Base-by-base conservation (phyloP, 64 coral and sea anemone genomes). In the Stichodactyla mertensii region DNA sequence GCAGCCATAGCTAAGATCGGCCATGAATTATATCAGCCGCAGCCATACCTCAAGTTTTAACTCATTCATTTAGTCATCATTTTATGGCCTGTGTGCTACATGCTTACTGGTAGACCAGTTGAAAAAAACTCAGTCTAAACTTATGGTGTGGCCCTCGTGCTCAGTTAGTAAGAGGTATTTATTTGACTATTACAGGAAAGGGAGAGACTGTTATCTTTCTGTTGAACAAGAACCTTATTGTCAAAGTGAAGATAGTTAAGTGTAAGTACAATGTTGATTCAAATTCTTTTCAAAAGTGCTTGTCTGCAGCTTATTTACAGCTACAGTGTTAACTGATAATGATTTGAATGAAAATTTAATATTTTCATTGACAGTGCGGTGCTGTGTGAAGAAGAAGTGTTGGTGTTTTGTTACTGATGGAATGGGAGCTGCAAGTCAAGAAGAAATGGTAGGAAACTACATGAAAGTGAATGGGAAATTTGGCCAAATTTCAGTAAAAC, bases 341-440 rank as follows among this genome's bases (percentile, higher is more conserved):
- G 23, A 20, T 4, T 13, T 74, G 16, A 16, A 20, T 66, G 62
- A 66, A 62, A 28, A 52, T 57, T 31, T 19, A 10, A 26, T 80
- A 10, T 59, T 27, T 60, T 14, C 26, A 26, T 20, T 1, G 0
- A 13, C 82, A 99, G 97, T 99, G 77, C 92, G 83, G 82, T 99
- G 97, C 87, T 99, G 97, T 89, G 97, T 99, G 16, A 99, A 99
- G 61, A 86, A 87, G 19, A 99, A 95, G 53, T 99, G 97, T 51
- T 99, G 97, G 97, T 99, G 97, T 92, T 99, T 99, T 93, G 93
- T 94, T 2, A 95, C 87, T 6, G 97, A 99, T 89, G 97, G 97
- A 89, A 99, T 99, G 97, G 93, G 93, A 45, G 93, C 97, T 57
- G 97, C 97, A 10, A 94, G 92, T 77, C 97, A 99, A 59, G 93